These are phyloP conservation scores for Drosophila parvula DNA, from an alignment of 1,140 invertebrate species.

Conservation along the genomic window DNA sequence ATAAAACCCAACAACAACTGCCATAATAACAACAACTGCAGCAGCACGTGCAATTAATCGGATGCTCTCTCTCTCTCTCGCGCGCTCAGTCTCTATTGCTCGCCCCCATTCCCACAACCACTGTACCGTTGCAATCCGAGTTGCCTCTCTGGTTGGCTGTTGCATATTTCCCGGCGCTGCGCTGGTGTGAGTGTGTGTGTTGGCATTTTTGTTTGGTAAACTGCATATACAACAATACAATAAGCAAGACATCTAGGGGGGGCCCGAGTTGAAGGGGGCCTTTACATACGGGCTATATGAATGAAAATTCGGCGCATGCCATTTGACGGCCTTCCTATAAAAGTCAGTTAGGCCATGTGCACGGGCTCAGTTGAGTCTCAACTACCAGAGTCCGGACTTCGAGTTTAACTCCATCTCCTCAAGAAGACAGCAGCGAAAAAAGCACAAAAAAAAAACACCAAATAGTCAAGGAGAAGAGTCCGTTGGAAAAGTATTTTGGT, in stretches of 20 bases:
- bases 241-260: constrained; percentile 69
- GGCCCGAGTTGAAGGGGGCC: constrained; percentile 13
- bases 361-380: constrained; percentile 76
- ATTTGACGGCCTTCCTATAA: constrained; percentile 78
- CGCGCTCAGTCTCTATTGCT: constrained; percentile 4
- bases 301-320: constrained; percentile 76
- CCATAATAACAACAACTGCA: constrained; percentile 56
- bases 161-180: constrained; percentile 65
- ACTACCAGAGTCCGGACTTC: constrained; percentile 75
- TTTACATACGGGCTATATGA: constrained; percentile 63
- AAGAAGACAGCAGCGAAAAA: constrained; percentile 20
- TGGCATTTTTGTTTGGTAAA: constrained; percentile 82
- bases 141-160: constrained; percentile 68
- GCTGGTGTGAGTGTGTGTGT: constrained; percentile 65
- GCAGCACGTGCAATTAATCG: constrained; percentile 69
- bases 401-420: constrained; percentile 50
- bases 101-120: constrained; percentile 5
- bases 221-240: constrained; percentile 82
- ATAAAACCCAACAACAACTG: constrained; percentile 69
- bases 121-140: constrained; percentile 35
- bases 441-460: not conserved
- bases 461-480: constrained; percentile 20
- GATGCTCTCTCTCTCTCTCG: constrained; percentile 14
- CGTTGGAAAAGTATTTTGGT: constrained; percentile 12
- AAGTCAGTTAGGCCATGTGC: constrained; percentile 79